Evolutionary conservation across 2,113 vertebrate genomes (phyloP).

Genomic region (Serilophus lunatus): DNA sequence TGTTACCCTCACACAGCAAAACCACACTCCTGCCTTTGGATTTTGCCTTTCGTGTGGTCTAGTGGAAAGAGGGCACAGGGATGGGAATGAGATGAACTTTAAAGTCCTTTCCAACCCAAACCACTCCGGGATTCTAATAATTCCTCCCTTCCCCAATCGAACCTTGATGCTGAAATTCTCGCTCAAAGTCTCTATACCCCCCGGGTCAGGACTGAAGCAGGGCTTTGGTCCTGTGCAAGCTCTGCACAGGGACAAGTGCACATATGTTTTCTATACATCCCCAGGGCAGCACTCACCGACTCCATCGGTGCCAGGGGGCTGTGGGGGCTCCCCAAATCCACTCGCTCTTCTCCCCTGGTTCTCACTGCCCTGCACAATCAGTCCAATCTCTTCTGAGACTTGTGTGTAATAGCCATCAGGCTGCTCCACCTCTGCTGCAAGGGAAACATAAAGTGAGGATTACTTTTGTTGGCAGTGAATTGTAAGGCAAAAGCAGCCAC

Average conservation of each 20-base stretch:
- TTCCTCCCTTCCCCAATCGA: background rate
- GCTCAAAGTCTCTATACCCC: fast-evolving
- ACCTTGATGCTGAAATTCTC: background rate
- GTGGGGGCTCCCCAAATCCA: fast-evolving
- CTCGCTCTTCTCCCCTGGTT: background rate
- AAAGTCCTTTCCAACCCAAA: background rate
- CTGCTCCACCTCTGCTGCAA: background rate
- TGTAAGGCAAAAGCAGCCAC: fast-evolving
- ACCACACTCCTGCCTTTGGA: background rate
- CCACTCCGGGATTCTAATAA: background rate
- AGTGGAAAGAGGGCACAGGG: background rate
- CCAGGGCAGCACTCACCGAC: background rate
- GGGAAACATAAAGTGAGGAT: fast-evolving
- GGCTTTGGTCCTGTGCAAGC: too few relatives aligned
- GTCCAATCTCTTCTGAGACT: background rate
- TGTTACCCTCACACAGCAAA: background rate
- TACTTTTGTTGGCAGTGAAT: fast-evolving
- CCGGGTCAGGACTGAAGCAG: background rate
- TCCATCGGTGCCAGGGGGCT: fast-evolving
- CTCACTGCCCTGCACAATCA: background rate
- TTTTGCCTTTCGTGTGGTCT: background rate
- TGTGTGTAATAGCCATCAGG: background rate
- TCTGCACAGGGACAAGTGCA: too few relatives aligned
- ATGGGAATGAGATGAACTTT: background rate
- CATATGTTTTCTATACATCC: fast-evolving